Evolutionary conservation across 2,113 vertebrate genomes (phyloP).

Genomic region (Apodemus sylvaticus): DNA sequence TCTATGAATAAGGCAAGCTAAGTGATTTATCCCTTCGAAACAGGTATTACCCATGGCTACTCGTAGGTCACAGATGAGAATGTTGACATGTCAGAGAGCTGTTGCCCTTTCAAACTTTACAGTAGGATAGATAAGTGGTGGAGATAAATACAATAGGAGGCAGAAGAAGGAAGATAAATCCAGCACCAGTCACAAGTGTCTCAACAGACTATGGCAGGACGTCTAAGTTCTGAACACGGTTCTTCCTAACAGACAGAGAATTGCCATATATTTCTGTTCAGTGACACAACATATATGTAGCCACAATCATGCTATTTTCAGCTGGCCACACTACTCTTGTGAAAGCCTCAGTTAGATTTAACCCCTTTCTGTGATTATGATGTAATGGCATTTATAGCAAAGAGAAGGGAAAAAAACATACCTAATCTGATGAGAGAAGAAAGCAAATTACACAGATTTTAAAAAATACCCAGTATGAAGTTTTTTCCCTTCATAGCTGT

Average conservation of each 20-base stretch:
- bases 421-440: slow-evolving; percentile 30
- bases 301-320: background rate
- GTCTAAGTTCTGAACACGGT: background rate
- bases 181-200: background rate
- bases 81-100: background rate
- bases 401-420: background rate
- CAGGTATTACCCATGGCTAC: background rate
- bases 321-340: background rate
- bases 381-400: slow-evolving; percentile 46
- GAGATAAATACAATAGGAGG: background rate
- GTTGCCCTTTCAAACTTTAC: background rate
- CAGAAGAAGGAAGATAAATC: background rate
- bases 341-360: background rate
- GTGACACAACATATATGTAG: background rate
- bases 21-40: background rate
- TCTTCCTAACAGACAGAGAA: slow-evolving; percentile 24
- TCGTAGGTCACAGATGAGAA: background rate
- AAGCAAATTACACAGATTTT: slow-evolving; percentile 54
- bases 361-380: background rate
- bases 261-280: slow-evolving; percentile 1
- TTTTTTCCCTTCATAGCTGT: slow-evolving; percentile 30
- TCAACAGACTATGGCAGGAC: background rate
- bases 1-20: background rate
- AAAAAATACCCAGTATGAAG: slow-evolving; percentile 60
- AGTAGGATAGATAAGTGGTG: background rate